Evolutionary conservation across 1,140 invertebrate species (phyloP).

Genomic region (Rhyacophila brunnea): DNA sequence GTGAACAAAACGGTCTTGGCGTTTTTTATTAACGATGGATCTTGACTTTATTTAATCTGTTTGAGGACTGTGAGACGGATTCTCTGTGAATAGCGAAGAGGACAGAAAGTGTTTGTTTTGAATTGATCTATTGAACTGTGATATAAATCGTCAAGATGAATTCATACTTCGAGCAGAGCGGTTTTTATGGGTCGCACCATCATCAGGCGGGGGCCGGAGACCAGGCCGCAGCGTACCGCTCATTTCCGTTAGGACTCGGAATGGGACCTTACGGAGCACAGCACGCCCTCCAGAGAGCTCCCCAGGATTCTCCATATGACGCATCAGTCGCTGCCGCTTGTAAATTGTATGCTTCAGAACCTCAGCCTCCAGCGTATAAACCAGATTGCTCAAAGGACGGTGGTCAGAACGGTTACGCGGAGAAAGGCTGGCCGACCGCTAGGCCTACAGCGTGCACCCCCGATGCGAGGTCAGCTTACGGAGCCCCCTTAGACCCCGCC

Average conservation of each 20-base stretch:
- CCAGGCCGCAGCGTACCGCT: slow-evolving; percentile 71
- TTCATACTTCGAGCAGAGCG: slow-evolving; percentile 92
- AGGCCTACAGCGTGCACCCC: slow-evolving; percentile 84
- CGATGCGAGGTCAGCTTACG: slow-evolving; percentile 74
- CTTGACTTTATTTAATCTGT: not conserved
- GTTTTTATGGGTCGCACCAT: slow-evolving; percentile 88
- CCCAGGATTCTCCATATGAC: slow-evolving; percentile 85
- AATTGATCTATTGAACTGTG: not conserved
- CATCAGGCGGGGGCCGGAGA: slow-evolving; percentile 70
- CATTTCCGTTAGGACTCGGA: slow-evolving; percentile 78
- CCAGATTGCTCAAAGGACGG: slow-evolving; percentile 60
- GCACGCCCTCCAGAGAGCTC: slow-evolving; percentile 73
- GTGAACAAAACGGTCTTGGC: too few relatives aligned
- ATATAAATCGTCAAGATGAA: slow-evolving; percentile 68
- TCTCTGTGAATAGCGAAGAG: not conserved
- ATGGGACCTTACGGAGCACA: slow-evolving; percentile 85
- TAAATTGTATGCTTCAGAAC: slow-evolving; percentile 74
- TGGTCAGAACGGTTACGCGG: slow-evolving; percentile 67
- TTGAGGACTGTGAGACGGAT: not conserved
- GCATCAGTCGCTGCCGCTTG: slow-evolving; percentile 83
- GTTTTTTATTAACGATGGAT: slow-evolving; percentile 8
- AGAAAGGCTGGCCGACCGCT: slow-evolving; percentile 64
- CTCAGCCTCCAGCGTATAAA: slow-evolving; percentile 64
- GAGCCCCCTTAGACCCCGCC: slow-evolving; percentile 73
- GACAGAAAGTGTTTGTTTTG: not conserved